Conservation (phyloP, 2,888 invertebrate genomes). For the Hypena proboscidalis region DNA sequence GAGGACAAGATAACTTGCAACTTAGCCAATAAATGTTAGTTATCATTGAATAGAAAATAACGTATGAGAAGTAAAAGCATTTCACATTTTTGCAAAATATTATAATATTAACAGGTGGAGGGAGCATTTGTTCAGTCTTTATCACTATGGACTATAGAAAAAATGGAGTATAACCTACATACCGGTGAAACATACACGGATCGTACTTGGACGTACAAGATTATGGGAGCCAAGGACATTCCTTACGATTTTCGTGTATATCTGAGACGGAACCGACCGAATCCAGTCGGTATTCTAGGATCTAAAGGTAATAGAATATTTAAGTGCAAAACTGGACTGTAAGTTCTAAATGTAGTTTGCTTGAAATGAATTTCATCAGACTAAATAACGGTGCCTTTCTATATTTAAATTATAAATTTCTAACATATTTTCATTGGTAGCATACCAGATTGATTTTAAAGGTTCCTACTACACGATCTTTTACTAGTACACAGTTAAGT, state of each 20-base stretch:
- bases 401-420: too few relatives aligned
- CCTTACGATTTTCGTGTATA: slow-evolving; percentile 58
- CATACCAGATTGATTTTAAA: too few relatives aligned
- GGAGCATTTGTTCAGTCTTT: slow-evolving; percentile 85
- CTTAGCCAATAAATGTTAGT: too few relatives aligned
- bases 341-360: neutral
- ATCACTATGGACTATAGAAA: slow-evolving; percentile 53
- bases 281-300: slow-evolving; percentile 59
- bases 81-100: too few relatives aligned
- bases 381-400: too few relatives aligned
- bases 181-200: slow-evolving; percentile 54
- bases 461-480: too few relatives aligned
- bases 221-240: slow-evolving; percentile 57
- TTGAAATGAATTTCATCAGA: too few relatives aligned
- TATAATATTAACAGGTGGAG: slow-evolving; percentile 81
- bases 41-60: too few relatives aligned
- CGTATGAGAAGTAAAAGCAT: too few relatives aligned
- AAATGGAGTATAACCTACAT: slow-evolving; percentile 45
- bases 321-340: slow-evolving; percentile 1
- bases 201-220: slow-evolving; percentile 59
- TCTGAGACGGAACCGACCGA: slow-evolving; percentile 47
- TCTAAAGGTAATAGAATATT: slow-evolving; percentile 51
- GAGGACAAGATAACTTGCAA: too few relatives aligned
- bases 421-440: neutral
- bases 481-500: too few relatives aligned